Percentiles rank a stretch among this genome's conserved stretches.
Conservation (phyloP, 2,888 invertebrate genomes). For the Idaea aversata region DNA sequence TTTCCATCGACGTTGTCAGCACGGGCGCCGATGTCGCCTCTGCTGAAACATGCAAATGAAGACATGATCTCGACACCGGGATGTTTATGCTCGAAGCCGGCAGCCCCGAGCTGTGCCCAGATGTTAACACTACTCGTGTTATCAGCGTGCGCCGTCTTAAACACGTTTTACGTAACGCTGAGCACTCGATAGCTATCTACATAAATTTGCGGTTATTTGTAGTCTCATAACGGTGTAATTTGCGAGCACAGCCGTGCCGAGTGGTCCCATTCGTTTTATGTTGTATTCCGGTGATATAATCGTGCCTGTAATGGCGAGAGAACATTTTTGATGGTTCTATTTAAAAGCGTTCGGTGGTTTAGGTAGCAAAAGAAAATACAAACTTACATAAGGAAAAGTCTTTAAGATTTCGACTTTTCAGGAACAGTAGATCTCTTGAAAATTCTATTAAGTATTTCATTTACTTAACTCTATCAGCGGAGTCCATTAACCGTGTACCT, state of each 20-base stretch:
- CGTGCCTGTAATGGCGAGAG: constrained; percentile 43
- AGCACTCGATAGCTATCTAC: constrained; percentile 70
- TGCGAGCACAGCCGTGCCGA: constrained; percentile 55
- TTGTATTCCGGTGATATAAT: constrained; percentile 57
- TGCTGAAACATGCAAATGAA: constrained; percentile 71
- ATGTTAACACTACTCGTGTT: constrained; percentile 65
- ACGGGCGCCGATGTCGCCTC: constrained; percentile 45
- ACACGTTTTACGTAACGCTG: constrained; percentile 66
- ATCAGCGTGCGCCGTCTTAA: constrained; percentile 62
- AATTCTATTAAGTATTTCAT: background rate
- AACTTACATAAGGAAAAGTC: background rate
- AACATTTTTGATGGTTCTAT: constrained; percentile 47
- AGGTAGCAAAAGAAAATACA: constrained; percentile 17
- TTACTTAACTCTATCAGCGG: constrained; percentile 18
- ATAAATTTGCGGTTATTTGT: constrained; percentile 74
- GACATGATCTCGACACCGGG: constrained; percentile 62
- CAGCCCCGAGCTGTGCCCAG: constrained; percentile 46
- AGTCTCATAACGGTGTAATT: constrained; percentile 68
- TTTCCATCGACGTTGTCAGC: constrained; percentile 58
- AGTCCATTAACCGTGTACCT: constrained; percentile 35
- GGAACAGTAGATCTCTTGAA: background rate
- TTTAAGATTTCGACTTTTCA: background rate
- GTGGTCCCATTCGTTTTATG: constrained; percentile 55
- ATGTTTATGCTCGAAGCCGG: constrained; percentile 58
- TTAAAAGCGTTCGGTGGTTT: constrained; percentile 40